phyloP scores from a whole-genome alignment of 2,113 vertebrate genomes.

The Seriola aureovittata region DNA sequence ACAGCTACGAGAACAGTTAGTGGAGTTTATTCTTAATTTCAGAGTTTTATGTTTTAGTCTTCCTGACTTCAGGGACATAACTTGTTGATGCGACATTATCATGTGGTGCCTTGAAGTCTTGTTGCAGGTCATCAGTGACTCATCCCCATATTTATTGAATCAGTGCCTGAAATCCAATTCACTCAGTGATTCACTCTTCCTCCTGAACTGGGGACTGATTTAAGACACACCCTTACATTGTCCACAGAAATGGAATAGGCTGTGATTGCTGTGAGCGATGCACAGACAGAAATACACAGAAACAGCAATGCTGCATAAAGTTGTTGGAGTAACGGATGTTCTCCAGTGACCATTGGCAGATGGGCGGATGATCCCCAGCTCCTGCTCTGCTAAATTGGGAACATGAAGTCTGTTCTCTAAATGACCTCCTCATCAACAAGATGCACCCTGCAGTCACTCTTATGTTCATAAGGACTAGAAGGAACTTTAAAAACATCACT shows the following conservation, averaged over 20 bases:
- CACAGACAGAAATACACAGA: slow-evolving; percentile 15
- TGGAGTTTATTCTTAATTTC: not conserved
- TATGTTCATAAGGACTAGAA: slow-evolving; percentile 55
- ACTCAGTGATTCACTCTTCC: slow-evolving; percentile 26
- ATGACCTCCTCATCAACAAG: slow-evolving; percentile 76
- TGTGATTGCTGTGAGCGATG: not conserved
- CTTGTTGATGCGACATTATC: not conserved
- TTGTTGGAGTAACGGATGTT: slow-evolving; percentile 56
- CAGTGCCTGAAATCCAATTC: slow-evolving; percentile 32
- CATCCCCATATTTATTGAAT: slow-evolving; percentile 25
- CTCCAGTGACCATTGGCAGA: slow-evolving; percentile 67
- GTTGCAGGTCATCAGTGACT: slow-evolving; percentile 33
- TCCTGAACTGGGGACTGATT: not conserved
- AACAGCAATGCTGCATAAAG: slow-evolving; percentile 24
- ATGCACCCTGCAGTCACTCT: slow-evolving; percentile 77
- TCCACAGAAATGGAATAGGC: not conserved
- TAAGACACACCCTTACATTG: slow-evolving; percentile 1
- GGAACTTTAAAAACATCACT: slow-evolving; percentile 59
- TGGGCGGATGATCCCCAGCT: slow-evolving; percentile 66
- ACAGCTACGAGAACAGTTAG: not conserved
- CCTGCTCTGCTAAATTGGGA: slow-evolving; percentile 71
- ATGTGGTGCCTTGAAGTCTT: not conserved
- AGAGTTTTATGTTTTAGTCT: not conserved
- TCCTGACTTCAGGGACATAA: not conserved
- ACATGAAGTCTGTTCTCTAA: slow-evolving; percentile 68